A percentile compares a stretch with the other conserved stretches of the same genome.
Evolutionary conservation across 1,140 invertebrate species (phyloP).

Genomic region (Drosophila gunungcola): DNA sequence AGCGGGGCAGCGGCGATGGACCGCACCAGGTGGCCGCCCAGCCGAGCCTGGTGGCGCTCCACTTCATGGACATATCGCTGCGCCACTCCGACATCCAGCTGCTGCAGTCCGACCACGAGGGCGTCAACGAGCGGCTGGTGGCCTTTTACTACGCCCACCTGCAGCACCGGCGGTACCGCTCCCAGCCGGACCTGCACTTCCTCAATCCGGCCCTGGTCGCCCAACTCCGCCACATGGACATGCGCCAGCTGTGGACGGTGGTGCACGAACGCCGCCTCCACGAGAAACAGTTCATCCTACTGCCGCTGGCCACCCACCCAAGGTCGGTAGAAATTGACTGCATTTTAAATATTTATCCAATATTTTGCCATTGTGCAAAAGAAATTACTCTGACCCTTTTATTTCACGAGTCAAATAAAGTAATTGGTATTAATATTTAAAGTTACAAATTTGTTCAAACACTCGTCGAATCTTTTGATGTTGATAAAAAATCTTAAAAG

Average conservation of each 20-base stretch:
- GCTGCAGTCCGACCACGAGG: constrained; percentile 11
- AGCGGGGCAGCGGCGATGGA: background rate
- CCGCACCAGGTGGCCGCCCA: background rate
- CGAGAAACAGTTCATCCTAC: constrained; percentile 30
- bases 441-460: no score
- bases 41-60: background rate
- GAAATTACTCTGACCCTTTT: no score
- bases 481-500: no score
- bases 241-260: background rate
- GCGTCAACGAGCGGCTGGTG: constrained; percentile 41
- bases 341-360: no score
- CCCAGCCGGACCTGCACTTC: constrained; percentile 21
- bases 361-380: no score
- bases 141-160: constrained; percentile 39
- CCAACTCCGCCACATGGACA: constrained; percentile 1
- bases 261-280: constrained; percentile 9
- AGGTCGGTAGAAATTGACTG: background rate
- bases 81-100: constrained; percentile 34
- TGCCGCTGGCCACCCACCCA: constrained; percentile 24
- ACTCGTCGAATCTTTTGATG: no score
- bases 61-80: constrained; percentile 24
- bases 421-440: no score
- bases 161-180: constrained; percentile 25
- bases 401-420: no score
- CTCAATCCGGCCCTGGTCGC: constrained; percentile 13